Evolutionary conservation across 64 coral and sea anemone species (phyloP), one percentile per base, ranked within the genome.

Genomic region (Exaiptasia diaphana): DNA sequence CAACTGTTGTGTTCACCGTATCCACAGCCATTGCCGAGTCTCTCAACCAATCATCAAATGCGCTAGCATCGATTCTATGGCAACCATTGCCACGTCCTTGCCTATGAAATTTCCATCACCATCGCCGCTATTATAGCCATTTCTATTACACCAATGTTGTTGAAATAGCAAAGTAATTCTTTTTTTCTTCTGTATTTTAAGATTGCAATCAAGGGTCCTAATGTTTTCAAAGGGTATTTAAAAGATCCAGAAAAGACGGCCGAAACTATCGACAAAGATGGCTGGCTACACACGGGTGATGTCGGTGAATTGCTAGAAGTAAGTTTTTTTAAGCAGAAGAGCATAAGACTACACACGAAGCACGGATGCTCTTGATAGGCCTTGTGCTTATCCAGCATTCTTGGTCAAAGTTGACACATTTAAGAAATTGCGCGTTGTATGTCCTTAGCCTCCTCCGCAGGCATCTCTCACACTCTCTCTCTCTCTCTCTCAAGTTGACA

Each of bases 221-320:
- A 80, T 45, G 85, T 99, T 17, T 85, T 89, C 41, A 80, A 80
- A 52, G 89, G 95, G 1, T 99, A 99, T 50, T 65, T 88, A 27
- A 88, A 92, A 37, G 85, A 92, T 32, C 84, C 89, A 2, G 50
- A 62, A 31, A 99, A 92, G 53, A 99, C 95, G 30, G 85, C 89
- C 59, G 95, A 92, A 70, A 58, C 75, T 36, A 85, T 99, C 15
- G 95, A 99, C 54, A 25, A 99, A 33, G 90, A 99, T 13, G 90
- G 89, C 45, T 99, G 95, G 95, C 95, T 99, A 38, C 95, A 99
- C 59, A 92, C 89, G 23, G 95, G 95, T 37, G 95, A 99, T 45
- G 67, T 99, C 21, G 95, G 95, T 32, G 80, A 88, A 27, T 99
- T 89, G 79, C 78, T 82, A 52, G 44, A 78, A 80, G 95, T 99